Base-by-base conservation (phyloP, 2,888 invertebrate species). In the Drosophila bunnanda region DNA sequence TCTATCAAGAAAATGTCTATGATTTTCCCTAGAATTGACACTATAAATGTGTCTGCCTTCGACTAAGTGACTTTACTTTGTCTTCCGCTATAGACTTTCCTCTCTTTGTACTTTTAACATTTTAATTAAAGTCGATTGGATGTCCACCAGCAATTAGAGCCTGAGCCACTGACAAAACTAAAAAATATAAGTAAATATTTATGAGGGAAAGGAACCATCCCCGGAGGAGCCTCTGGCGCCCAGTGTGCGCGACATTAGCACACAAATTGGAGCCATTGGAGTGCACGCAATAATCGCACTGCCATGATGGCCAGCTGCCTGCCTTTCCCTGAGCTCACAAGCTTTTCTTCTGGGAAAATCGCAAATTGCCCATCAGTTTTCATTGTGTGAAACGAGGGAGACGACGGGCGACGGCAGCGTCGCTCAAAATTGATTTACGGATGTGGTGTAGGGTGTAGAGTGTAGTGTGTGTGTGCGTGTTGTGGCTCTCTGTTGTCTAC, bases 351-450 rank as follows among this genome's bases (percentile, higher is more conserved):
- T 88, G 88, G 86, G 86, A 88, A 88, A 88, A 78, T 80, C 39
- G 86, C 86, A 85, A 67, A 82, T 88, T 88, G 81, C 76, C 70
- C 73, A 80, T 85, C 83, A 75, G 83, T 77, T 82, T 86, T 77
- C 86, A 88, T 88, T 83, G 88, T 86, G 44, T 78, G 85, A 77
- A 87, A 81, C 77, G 75, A 75, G 67, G 75, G 65, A 69, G 71
- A 69, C 62, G 50, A 6, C 15, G 22, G 50, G 30, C n/a, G 32
- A 75, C 62, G 66, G 54, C 44, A n/a, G n/a, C 66, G 82, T 82
- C 86, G 78, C 72, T 72, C 52, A 36, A 76, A 88, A 82, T 88
- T 82, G 86, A 88, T 82, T 88, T 85, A 82, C 83, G 88, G 78
- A 69, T 67, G 53, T 41, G 30, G 30, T 57, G 59, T 30, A 4